Evolutionary conservation across 2,888 invertebrate species (phyloP).

Genomic region (Mayetiola destructor): DNA sequence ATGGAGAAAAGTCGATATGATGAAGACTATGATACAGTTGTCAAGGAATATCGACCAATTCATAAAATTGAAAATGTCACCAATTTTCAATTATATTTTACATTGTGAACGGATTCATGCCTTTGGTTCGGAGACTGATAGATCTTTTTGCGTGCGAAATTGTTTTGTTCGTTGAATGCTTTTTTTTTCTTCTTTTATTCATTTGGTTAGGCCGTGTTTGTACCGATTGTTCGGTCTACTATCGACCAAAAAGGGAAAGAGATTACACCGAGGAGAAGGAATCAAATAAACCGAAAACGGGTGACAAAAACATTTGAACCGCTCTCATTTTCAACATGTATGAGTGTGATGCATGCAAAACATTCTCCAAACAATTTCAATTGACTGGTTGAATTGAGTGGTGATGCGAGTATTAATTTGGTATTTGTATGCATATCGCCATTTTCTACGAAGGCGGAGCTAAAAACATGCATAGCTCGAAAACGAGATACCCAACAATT

Average conservation of each 20-base stretch:
- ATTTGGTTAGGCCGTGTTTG: no score
- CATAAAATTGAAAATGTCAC: not conserved
- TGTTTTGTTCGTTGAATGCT: not conserved
- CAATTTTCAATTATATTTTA: slow-evolving; percentile 6
- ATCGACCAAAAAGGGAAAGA: no score
- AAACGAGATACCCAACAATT: not conserved
- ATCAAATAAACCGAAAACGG: slow-evolving; percentile 3
- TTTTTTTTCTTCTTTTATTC: not conserved
- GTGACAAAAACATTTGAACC: slow-evolving; percentile 3
- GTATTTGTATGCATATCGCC: not conserved
- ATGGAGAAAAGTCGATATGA: no score
- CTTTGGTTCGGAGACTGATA: not conserved
- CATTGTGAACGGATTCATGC: not conserved
- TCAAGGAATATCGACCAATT: not conserved
- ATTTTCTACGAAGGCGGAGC: slow-evolving; percentile 6
- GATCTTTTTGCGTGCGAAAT: not conserved
- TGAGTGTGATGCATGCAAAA: slow-evolving; percentile 1
- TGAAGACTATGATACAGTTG: no score
- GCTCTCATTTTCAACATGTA: no score
- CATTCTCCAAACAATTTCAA: no score
- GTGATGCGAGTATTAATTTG: no score
- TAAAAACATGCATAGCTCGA: no score
- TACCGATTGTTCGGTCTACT: no score
- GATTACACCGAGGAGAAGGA: no score
- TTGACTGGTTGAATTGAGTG: no score